phyloP scores from a whole-genome alignment of 2,888 invertebrate genomes.

The Acanthopleura granulata region DNA sequence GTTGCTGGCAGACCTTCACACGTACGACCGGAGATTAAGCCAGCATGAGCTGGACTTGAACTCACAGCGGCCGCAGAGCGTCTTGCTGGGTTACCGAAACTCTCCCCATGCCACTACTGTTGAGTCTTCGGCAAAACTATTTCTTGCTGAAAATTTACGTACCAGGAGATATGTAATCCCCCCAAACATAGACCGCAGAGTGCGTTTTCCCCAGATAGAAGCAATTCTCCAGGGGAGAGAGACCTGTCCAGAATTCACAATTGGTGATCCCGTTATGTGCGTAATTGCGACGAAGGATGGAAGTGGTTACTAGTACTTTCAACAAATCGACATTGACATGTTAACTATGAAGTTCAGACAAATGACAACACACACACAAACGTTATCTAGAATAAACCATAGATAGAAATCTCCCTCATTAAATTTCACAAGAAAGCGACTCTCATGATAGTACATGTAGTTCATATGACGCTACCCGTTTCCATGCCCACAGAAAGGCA shows the following conservation, averaged over 20 bases:
- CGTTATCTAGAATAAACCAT: not conserved
- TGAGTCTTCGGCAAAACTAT: slow-evolving; percentile 30
- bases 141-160: slow-evolving; percentile 29
- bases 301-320: not conserved
- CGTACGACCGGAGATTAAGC: no score
- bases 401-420: not conserved
- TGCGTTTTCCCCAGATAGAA: not conserved
- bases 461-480: not conserved
- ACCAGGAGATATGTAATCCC: slow-evolving; percentile 23
- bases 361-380: not conserved
- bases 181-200: not conserved
- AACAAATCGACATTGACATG: not conserved
- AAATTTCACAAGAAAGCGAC: not conserved
- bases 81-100: not conserved
- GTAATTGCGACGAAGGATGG: not conserved
- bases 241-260: not conserved
- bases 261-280: not conserved
- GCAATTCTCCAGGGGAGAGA: not conserved
- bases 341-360: not conserved
- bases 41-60: no score
- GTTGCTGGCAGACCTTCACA: no score
- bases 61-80: no score
- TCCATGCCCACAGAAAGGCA: not conserved
- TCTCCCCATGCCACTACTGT: not conserved
- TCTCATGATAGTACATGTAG: not conserved